Evolutionary conservation across 2,113 vertebrate genomes (phyloP), one percentile per base, ranked within the genome.

Genomic region (Pandion haliaetus): DNA sequence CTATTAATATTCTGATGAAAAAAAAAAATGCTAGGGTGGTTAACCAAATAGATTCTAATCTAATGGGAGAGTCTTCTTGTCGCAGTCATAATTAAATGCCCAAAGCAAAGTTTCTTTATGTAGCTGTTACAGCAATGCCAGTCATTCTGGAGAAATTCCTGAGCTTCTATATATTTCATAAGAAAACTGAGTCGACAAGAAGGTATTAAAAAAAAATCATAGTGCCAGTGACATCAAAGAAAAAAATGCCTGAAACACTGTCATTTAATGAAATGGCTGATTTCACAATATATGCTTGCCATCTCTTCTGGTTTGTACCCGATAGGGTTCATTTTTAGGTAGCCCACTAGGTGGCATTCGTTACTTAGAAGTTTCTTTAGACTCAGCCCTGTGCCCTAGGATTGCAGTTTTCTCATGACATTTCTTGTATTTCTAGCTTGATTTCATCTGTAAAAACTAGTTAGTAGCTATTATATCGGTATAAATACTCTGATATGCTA

Each of bases 321-420:
- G 1, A 32, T 29, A 7, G 6, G 6, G 61, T 72, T 70, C 34
- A 1, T 82, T 73, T 92, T 61, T 63, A 58, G 49, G 67, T 50
- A 62, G 70, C 77, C 97, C 96, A 94, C 95, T 96, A 94, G 96
- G 67, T 94, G 97, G 95, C 96, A 87, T 50, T 82, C 4, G 2
- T 42, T 49, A 32, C 63, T 23, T 1, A 52, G 20, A 52, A 62
- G 7, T 9, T 5, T 44, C 34, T 80, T 77, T 95, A 32, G 47
- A 14, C 21, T 45, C 31, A 62, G 36, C 36, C 62, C 36, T 2
- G 14, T 16, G 57, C 32, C 65, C 3, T 76, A 2, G 17, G 45
- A 4, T 34, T 52, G 62, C 34, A 2, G 26, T 72, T 82, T 79
- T 61, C n/a, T 77, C 17, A 1, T 31, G 26, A 17, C 18, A 23